These are phyloP conservation scores for Priocnemis perturbator DNA, from an alignment of 2,888 invertebrate species.

Conservation along the genomic window DNA sequence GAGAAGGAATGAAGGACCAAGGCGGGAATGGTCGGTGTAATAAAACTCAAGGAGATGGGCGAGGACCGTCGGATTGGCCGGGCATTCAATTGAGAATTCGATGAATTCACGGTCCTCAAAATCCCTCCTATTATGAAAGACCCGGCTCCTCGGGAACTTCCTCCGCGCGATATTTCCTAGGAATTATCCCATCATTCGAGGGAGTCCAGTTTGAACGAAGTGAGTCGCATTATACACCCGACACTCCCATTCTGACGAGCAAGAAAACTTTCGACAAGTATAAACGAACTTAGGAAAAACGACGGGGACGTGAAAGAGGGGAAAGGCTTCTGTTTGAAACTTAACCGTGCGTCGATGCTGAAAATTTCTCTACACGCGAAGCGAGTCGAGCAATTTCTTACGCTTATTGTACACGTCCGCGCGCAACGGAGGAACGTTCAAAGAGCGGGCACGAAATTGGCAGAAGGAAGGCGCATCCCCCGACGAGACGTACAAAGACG, in stretches of 20 bases:
- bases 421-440: not conserved
- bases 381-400: not conserved
- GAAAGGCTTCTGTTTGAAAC: no score
- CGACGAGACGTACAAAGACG: no score
- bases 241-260: no score
- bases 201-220: no score
- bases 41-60: slow-evolving; percentile 35
- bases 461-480: not conserved
- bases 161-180: slow-evolving; percentile 7
- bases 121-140: slow-evolving; percentile 32
- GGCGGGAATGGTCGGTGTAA: slow-evolving; percentile 17
- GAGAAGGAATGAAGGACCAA: no score
- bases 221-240: no score
- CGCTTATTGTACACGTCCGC: not conserved
- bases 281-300: no score
- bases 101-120: slow-evolving; percentile 50
- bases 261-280: no score
- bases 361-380: no score
- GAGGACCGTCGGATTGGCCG: slow-evolving; percentile 46
- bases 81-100: slow-evolving; percentile 46
- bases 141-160: slow-evolving; percentile 15
- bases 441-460: not conserved
- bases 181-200: no score
- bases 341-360: no score
- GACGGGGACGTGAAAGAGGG: no score